A percentile compares a stretch with the other conserved stretches of the same genome.
These are phyloP conservation scores for Drosophila lini DNA, from an alignment of 1,140 invertebrate genomes.

Conservation along the genomic window DNA sequence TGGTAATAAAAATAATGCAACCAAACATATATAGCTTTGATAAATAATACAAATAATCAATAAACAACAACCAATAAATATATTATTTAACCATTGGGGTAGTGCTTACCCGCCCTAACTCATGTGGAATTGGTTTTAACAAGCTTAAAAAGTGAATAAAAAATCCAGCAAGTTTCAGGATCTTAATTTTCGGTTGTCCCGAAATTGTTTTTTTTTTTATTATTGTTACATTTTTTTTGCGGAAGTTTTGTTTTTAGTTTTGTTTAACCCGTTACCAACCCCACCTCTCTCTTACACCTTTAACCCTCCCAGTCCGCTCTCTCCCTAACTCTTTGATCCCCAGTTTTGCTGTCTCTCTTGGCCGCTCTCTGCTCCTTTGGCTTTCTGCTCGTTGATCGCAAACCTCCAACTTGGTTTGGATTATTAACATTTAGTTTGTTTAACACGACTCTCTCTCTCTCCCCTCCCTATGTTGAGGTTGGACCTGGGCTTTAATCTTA, in stretches of 20 bases:
- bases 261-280: conserved; percentile 23
- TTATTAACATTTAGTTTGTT: conserved; percentile 23
- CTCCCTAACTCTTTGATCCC: conserved; percentile 7
- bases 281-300: background rate
- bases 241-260: conserved; percentile 3
- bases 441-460: conserved; percentile 9
- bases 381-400: conserved; percentile 12
- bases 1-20: too few relatives aligned
- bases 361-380: background rate
- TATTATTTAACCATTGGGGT: background rate
- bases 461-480: conserved; percentile 33
- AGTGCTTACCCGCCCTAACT: background rate
- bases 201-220: conserved; percentile 3
- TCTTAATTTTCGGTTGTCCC: conserved; percentile 9
- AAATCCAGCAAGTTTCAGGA: conserved; percentile 20
- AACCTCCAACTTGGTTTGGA: background rate
- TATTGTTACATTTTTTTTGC: background rate
- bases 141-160: background rate
- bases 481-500: conserved; percentile 44
- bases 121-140: background rate
- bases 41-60: background rate
- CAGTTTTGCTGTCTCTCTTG: conserved; percentile 3
- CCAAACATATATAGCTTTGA: background rate
- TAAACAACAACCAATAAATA: background rate
- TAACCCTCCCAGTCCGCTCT: background rate